phyloP scores from a whole-genome alignment of 2,888 invertebrate species.

The Colletes collaris region DNA sequence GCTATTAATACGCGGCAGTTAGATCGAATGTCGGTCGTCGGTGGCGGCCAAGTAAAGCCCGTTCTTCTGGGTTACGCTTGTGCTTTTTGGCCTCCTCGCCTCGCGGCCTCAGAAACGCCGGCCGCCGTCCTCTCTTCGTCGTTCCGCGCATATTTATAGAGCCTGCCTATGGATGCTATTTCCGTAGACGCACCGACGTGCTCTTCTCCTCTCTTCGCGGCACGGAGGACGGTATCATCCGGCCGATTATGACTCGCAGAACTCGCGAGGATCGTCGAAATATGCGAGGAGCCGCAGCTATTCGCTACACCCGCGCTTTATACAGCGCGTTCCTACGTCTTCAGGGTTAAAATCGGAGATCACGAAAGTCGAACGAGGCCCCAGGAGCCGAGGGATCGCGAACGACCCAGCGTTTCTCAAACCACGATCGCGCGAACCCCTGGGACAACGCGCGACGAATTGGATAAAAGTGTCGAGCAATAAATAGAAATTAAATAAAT shows the following conservation, averaged over 20 bases:
- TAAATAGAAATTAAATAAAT: too few species aligned
- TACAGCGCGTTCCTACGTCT: background rate
- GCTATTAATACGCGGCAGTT: slow-evolving; percentile 81
- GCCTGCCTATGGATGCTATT: slow-evolving; percentile 80
- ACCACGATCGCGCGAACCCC: background rate
- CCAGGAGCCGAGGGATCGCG: background rate
- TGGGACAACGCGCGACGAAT: too few species aligned
- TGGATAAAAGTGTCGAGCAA: too few species aligned
- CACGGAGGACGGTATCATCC: slow-evolving; percentile 45
- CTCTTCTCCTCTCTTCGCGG: slow-evolving; percentile 44
- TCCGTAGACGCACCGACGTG: slow-evolving; percentile 76
- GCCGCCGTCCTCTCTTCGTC: slow-evolving; percentile 49
- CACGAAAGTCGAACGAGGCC: background rate
- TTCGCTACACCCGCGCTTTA: background rate
- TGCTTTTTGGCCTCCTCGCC: slow-evolving; percentile 65
- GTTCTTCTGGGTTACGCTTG: slow-evolving; percentile 77
- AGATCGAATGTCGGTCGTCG: slow-evolving; percentile 82
- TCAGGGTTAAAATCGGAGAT: slow-evolving; percentile 40
- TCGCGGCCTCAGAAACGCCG: slow-evolving; percentile 49
- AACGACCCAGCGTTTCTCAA: background rate
- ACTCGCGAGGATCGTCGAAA: slow-evolving; percentile 40
- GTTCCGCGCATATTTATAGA: slow-evolving; percentile 79
- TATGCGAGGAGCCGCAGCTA: slow-evolving; percentile 19
- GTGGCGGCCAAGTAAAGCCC: slow-evolving; percentile 83
- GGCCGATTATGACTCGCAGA: slow-evolving; percentile 59